These are phyloP conservation scores for Bombus confusus DNA, from an alignment of 1,140 invertebrate genomes.

Conservation along the genomic window DNA sequence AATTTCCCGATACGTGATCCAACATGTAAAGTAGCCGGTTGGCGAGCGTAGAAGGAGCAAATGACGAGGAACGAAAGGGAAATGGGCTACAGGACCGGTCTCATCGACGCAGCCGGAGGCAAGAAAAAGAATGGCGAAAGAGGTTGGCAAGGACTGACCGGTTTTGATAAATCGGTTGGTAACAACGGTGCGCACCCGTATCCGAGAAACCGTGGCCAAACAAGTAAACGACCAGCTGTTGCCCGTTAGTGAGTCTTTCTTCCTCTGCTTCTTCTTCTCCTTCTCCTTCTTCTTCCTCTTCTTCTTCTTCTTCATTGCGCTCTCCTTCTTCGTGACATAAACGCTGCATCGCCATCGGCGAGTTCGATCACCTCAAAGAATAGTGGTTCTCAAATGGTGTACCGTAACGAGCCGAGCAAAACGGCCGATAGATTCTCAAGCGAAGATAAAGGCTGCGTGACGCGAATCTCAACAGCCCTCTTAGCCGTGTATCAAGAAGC, in stretches of 20 bases:
- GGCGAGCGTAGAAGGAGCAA: background rate
- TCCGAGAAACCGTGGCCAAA: constrained; percentile 54
- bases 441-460: background rate
- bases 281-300: background rate
- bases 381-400: constrained; percentile 61
- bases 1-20: background rate
- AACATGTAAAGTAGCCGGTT: background rate
- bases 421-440: background rate
- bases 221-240: constrained; percentile 71
- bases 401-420: background rate
- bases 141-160: constrained; percentile 55
- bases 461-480: background rate
- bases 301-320: constrained; percentile 11
- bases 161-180: constrained; percentile 73
- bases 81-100: constrained; percentile 57
- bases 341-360: constrained; percentile 50
- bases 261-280: constrained; percentile 3
- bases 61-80: constrained; percentile 57
- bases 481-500: too few species aligned
- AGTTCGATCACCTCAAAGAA: constrained; percentile 56
- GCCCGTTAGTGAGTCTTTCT: constrained; percentile 53
- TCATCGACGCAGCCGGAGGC: background rate
- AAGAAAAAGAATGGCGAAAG: constrained; percentile 43
- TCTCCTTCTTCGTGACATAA: constrained; percentile 41
- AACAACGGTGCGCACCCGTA: constrained; percentile 65